Conservation (phyloP, 2,113 vertebrate genomes). For the Neopipo cinnamomea region DNA sequence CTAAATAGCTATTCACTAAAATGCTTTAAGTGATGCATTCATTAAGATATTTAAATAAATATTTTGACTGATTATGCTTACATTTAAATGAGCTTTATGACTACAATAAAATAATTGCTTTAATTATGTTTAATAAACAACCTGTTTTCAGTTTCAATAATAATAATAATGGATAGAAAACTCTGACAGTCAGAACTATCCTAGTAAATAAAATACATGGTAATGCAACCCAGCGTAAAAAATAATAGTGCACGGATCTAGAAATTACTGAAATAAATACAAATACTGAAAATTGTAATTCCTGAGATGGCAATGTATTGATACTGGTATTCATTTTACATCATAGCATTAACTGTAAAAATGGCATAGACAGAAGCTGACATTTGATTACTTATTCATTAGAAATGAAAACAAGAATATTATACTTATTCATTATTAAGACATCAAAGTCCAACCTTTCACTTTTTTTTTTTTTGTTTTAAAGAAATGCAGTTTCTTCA, state of each 20-base stretch:
- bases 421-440: neutral
- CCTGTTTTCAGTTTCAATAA: neutral
- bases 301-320: neutral
- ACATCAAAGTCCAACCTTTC: neutral
- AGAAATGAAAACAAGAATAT: neutral
- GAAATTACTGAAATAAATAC: neutral
- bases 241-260: neutral
- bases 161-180: constrained; percentile 8
- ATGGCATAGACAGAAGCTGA: neutral
- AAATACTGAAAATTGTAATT: neutral
- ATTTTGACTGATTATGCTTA: constrained; percentile 40
- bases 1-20: neutral
- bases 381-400: neutral
- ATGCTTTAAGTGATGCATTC: neutral
- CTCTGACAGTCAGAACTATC: neutral
- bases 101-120: constrained; percentile 48
- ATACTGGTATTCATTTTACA: neutral
- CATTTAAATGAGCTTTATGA: constrained; percentile 43
- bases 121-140: constrained; percentile 59
- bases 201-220: neutral
- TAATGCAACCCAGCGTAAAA: neutral
- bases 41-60: constrained; percentile 32
- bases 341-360: neutral
- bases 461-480: neutral
- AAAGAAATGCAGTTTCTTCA: neutral